These are phyloP conservation scores for Alaudala cheleensis DNA, from an alignment of 2,113 vertebrate genomes.

Conservation along the genomic window DNA sequence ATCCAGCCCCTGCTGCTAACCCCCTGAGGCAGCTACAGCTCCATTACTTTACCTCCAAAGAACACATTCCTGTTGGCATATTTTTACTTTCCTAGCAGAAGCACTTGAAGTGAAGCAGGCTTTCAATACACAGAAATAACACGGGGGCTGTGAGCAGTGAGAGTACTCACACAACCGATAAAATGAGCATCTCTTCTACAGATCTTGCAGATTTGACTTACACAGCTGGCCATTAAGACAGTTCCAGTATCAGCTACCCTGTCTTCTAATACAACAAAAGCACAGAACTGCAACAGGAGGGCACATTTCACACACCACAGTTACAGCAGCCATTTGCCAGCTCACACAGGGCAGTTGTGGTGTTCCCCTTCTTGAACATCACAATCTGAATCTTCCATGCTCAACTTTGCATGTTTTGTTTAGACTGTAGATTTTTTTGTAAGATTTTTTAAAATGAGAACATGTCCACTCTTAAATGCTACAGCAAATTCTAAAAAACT, in stretches of 20 bases:
- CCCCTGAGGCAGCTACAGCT: not conserved
- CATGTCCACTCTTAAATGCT: not conserved
- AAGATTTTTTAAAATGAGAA: not conserved
- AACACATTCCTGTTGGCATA: not conserved
- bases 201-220: not conserved
- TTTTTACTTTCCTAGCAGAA: not conserved
- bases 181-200: not conserved
- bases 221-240: not conserved
- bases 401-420: not conserved
- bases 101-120: not conserved
- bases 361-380: accelerated
- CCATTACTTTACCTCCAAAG: not conserved
- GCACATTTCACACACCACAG: not conserved
- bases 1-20: not conserved
- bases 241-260: not conserved
- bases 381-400: not conserved
- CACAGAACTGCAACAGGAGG: not conserved
- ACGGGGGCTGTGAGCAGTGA: accelerated
- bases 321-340: not conserved
- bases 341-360: not conserved
- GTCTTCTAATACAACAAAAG: not conserved
- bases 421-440: not conserved
- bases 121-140: not conserved
- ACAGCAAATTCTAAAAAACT: not conserved
- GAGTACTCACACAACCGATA: not conserved